These are phyloP conservation scores for Lamellibrachia luymesi DNA, from an alignment of 1,140 invertebrate genomes.

Conservation along the genomic window DNA sequence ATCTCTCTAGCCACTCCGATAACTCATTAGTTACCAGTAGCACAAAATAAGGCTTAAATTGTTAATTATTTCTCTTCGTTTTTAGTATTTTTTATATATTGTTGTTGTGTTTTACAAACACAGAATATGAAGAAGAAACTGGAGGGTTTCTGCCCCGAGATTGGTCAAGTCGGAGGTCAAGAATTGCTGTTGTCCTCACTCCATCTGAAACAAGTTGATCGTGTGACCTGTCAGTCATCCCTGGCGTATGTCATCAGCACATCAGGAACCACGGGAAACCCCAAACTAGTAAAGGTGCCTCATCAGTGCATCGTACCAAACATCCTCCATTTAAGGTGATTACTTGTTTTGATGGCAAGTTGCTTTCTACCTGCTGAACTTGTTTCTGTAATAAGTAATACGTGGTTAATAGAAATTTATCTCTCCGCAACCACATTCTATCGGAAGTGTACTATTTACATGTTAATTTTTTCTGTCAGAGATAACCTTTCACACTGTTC, in stretches of 20 bases:
- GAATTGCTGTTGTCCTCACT: not conserved
- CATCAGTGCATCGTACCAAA: constrained; percentile 54
- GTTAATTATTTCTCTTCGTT: not conserved
- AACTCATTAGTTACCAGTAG: not conserved
- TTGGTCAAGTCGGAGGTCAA: not conserved
- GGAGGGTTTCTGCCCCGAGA: not conserved
- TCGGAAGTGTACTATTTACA: not conserved
- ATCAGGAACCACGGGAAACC: constrained; percentile 52
- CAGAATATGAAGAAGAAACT: not conserved
- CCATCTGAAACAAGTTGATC: not conserved
- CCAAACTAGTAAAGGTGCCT: constrained; percentile 52
- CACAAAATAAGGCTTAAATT: not conserved
- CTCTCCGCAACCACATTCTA: not conserved
- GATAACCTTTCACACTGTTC: not conserved
- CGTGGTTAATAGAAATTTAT: no score
- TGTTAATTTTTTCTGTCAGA: not conserved
- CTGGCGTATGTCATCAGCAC: constrained; percentile 55
- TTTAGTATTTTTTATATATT: not conserved
- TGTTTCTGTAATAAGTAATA: no score
- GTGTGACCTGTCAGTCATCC: constrained; percentile 5
- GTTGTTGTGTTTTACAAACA: not conserved
- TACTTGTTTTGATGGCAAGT: constrained; percentile 35
- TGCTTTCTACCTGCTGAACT: constrained; percentile 58
- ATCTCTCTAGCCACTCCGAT: no score
- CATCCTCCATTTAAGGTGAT: constrained; percentile 49